Evolutionary conservation across 2,113 vertebrate genomes (phyloP), one percentile per base, ranked within the genome.

Genomic region (Nothoprocta perdicaria): DNA sequence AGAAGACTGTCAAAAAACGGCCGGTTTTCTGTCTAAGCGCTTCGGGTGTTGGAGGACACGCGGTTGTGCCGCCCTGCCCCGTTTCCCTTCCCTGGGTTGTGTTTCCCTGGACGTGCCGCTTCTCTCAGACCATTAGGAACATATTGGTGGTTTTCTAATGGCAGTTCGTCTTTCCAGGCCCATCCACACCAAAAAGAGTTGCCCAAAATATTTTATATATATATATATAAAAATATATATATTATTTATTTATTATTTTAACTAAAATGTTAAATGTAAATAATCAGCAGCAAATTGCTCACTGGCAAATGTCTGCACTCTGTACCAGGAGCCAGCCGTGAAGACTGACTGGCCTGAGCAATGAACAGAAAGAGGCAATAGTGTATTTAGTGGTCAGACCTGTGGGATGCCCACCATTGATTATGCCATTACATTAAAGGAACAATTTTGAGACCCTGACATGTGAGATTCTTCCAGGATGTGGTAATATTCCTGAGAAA

Each of bases 401-500:
- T 67, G 9, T 53, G 29, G 45, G 50, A 18, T 14, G 24, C 52
- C 75, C 33, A 10, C 15, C 18, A 17, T 14, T 0, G 14, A 4
- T 19, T 48, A 14, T 4, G 2, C 22, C 43, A 11, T 2, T 71
- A 9, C 0, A 0, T 22, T 63, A 22, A 76, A 79, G 17, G 35
- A 72, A 6, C 7, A 27, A 3, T 33, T 84, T 63, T 53, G 41
- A 58, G 45, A n/a, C 31, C 6, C 8, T 31, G 66, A 9, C 35
- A 5, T 2, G 40, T 63, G 61, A 65, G 40, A 26, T 78, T 80
- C 80, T 65, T 52, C 33, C 35, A 63, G 38, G 38, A 12, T 1
- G 5, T 6, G 9, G 3, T 57, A 2, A 3, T 57, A 2, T 35
- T 69, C 40, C 18, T 46, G 68, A 18, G 50, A 38, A 55, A 12